Base-by-base conservation (phyloP, 2,797 vertebrate genomes). In the Trachops cirrhosus region DNA sequence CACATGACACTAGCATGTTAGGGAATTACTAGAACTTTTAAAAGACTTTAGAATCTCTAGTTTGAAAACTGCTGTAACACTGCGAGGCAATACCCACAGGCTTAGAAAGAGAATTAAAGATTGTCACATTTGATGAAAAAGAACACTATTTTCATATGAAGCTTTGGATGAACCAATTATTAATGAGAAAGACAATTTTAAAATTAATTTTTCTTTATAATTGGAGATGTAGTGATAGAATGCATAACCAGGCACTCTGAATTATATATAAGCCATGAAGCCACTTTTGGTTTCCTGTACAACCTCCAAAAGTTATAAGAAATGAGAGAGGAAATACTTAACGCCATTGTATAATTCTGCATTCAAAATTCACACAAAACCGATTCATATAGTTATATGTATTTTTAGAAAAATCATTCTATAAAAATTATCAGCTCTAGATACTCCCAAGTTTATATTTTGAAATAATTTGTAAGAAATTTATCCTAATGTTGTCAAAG, bases 131-230 rank as follows among this genome's bases (percentile, higher is more conserved):
- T 96, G 52, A 90, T 89, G 50, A n/a, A 90, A 87, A 92, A 94
- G 39, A 93, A 92, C 44, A 93, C 2, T 87, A 93, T 70, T 95
- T 92, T 88, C 24, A 34, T 44, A 93, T 77, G 84, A 87, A 54
- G 62, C 48, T 73, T 92, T 89, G 73, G 26, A 77, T 86, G 34
- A 96, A 85, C 54, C 80, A 95, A 87, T 90, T 84, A 86, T 92
- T 93, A 92, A 92, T 5, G 74, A n/a, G 44, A 48, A 93, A 92
- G 70, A 86, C 64, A 91, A 94, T 67, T 93, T 86, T 71, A n/a
- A 96, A 89, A 80, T 95, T 95, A 96, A 77, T 96, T 84, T 95
- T 97, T 80, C 68, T 8, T 88, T 91, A 37, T 83, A 95, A 91
- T 21, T 93, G 83, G 93, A 96, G 86, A 94, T 85, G 75, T 3